Base-by-base conservation (phyloP, 1,140 invertebrate genomes). In the Psix sp. region DNA sequence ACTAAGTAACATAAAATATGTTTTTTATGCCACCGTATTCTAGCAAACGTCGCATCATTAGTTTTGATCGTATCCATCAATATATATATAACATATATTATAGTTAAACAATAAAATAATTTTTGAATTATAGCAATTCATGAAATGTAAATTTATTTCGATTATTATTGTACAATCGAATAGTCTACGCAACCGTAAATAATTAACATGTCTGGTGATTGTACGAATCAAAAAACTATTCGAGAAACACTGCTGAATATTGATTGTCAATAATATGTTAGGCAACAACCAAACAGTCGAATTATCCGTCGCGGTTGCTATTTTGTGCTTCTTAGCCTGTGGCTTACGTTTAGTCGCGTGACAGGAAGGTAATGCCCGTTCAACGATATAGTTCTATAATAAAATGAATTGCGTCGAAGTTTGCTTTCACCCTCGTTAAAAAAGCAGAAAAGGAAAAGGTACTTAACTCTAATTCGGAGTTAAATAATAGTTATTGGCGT, bases 351-450 rank as follows among this genome's bases (percentile, higher is more conserved):
- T 57, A 62, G 62, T 85, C 79, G 82, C 83, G 84, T 85, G 84
- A 84, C 83, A 82, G 66, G 65, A 75, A 76, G 70, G 78, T 78
- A 81, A 80, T 78, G 65, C 71, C 51, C 77, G 67, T 75, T 67
- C 76, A 71, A 68, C 77, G 76, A 82, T n/a, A 82, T 83, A 57
- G 77, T 74, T 70, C 72, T 78, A 77, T 82, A 78, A 78, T 81
- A 79, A 81, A 81, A 84, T 82, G 74, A 65, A 81, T 80, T 71
- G 71, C 66, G 70, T 77, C 74, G 78, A 78, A 76, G 74, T 81
- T 80, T 65, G 74, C 68, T 74, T 78, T 67, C 76, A 76, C 77
- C 73, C 78, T 77, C 46, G 74, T 66, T 51, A 68, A 74, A 62
- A 66, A 74, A 73, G 71, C 42, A 73, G 72, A 77, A 77, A 77